phyloP scores from a whole-genome alignment of 2,113 vertebrate genomes.

The Okapia johnstoni region DNA sequence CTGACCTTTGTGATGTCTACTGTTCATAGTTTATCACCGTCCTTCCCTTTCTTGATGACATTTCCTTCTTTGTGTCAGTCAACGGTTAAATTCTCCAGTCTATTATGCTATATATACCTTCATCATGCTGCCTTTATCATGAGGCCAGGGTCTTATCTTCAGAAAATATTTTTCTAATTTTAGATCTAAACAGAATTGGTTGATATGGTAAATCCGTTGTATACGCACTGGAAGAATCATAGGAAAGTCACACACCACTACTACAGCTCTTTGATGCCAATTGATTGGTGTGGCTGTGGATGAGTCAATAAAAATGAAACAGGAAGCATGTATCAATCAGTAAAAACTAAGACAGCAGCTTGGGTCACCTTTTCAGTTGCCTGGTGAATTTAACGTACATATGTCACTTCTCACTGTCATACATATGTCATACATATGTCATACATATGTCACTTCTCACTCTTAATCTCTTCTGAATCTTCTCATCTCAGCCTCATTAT shows the following conservation, averaged over 20 bases:
- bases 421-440: no score
- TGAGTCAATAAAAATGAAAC: background rate
- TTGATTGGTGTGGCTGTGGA: no score
- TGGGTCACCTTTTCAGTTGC: no score
- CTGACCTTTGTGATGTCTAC: background rate
- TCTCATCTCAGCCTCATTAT: background rate
- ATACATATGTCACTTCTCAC: background rate
- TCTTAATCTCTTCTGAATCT: background rate
- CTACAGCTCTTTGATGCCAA: background rate
- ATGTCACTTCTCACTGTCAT: no score
- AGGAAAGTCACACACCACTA: background rate
- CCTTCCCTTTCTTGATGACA: background rate
- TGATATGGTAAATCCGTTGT: background rate
- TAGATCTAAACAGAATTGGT: background rate
- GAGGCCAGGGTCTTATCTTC: background rate
- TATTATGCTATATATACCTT: background rate
- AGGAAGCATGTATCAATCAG: background rate
- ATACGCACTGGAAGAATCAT: background rate
- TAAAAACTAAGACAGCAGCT: background rate
- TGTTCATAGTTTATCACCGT: background rate
- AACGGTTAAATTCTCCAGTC: background rate
- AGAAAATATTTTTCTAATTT: background rate
- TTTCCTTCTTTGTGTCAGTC: background rate
- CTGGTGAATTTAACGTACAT: background rate
- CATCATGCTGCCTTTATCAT: background rate